Conservation (phyloP, 1,140 invertebrate species). For the silkworm (Bombyx mori) region DNA sequence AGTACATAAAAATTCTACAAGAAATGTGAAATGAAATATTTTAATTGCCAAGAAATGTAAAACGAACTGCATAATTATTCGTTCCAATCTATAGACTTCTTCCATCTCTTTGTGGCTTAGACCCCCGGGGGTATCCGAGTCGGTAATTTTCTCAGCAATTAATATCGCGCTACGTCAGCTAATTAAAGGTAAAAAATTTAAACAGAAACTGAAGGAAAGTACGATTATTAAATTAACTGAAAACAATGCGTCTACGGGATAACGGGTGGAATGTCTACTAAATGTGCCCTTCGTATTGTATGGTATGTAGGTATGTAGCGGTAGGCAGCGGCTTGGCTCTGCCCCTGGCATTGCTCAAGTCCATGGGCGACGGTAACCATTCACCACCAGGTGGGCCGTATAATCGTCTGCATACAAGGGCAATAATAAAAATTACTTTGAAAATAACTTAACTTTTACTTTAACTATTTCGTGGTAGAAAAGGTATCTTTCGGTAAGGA, state of each 20-base stretch:
- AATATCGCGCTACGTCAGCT: slow-evolving; percentile 46
- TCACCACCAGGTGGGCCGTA: no score
- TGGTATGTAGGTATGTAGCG: neutral
- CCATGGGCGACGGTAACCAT: no score
- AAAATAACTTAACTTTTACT: no score
- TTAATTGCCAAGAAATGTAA: slow-evolving; percentile 40
- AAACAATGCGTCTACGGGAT: slow-evolving; percentile 19
- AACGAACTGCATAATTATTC: slow-evolving; percentile 41
- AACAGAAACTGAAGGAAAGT: slow-evolving; percentile 48
- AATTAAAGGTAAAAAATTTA: slow-evolving; percentile 40
- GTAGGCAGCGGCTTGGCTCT: no score
- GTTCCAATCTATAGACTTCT: slow-evolving; percentile 29
- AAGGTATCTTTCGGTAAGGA: no score
- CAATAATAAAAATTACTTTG: no score
- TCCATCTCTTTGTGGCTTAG: slow-evolving; percentile 40
- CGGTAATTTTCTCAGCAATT: slow-evolving; percentile 60
- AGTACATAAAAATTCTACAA: no score
- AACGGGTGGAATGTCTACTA: slow-evolving; percentile 35
- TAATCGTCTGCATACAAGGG: no score
- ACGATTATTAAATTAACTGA: slow-evolving; percentile 30
- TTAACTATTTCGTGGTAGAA: no score
- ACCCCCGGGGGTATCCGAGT: slow-evolving; percentile 30
- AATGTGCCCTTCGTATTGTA: slow-evolving; percentile 28
- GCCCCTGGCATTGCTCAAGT: no score
- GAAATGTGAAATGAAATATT: no score